A percentile compares a stretch with the other conserved stretches of the same genome.
phyloP scores from a whole-genome alignment of 2,797 vertebrate genomes.

The Heliangelus exortis region DNA sequence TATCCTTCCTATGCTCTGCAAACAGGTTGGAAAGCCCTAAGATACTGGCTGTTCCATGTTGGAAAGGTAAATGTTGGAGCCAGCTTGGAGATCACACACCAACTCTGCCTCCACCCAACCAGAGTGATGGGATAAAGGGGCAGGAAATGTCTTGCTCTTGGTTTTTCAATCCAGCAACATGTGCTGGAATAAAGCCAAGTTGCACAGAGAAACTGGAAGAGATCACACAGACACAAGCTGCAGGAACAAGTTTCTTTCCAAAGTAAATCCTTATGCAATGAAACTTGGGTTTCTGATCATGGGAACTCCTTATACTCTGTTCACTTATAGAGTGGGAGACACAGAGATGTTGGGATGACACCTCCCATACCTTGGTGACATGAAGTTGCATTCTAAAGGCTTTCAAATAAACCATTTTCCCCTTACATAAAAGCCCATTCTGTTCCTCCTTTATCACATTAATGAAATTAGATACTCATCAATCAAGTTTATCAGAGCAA shows the following conservation, averaged over 20 bases:
- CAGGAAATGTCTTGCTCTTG: conserved; percentile 1
- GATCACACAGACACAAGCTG: neutral
- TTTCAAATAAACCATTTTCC: neutral
- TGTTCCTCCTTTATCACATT: neutral
- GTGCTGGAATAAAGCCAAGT: conserved; percentile 31
- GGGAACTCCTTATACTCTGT: neutral
- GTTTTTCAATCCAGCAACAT: conserved; percentile 31
- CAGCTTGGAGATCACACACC: neutral
- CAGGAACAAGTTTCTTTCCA: conserved; percentile 36
- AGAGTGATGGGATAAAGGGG: neutral
- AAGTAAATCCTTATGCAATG: conserved; percentile 56
- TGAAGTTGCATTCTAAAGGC: neutral
- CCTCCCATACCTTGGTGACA: neutral
- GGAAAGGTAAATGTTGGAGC: neutral
- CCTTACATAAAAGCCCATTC: neutral
- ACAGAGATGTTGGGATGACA: neutral
- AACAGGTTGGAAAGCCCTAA: neutral
- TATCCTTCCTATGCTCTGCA: conserved; percentile 20
- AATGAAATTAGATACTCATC: neutral
- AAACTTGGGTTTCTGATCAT: neutral
- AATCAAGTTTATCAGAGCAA: neutral
- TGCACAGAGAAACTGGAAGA: neutral
- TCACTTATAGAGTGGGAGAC: neutral
- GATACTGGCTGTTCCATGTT: rapidly evolving
- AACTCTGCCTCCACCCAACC: neutral